Percentiles rank a stretch among this genome's conserved stretches.
Evolutionary conservation across 2,113 vertebrate species (phyloP).

Genomic region (Semnornis frantzii): DNA sequence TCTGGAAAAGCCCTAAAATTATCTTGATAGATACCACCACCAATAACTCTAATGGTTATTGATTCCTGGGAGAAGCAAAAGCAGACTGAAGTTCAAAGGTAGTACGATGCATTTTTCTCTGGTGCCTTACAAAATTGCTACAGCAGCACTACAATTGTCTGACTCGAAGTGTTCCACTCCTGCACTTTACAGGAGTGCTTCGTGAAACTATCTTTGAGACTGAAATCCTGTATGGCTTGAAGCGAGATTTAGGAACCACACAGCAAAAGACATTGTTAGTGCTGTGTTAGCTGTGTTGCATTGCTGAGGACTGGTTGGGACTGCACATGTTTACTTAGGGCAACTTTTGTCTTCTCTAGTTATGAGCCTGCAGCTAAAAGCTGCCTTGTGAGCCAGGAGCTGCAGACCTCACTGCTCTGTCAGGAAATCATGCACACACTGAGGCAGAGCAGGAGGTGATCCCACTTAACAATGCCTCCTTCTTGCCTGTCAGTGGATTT

Average conservation of each 20-base stretch:
- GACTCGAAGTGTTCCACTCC: not conserved
- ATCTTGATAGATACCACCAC: not conserved
- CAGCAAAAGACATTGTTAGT: not conserved
- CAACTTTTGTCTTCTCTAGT: not conserved
- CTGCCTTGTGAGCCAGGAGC: not conserved
- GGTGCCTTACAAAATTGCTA: slow-evolving; percentile 46
- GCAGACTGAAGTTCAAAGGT: slow-evolving; percentile 43
- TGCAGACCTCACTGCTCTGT: not conserved
- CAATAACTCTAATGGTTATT: slow-evolving; percentile 41
- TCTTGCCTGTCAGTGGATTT: not conserved
- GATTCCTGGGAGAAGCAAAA: slow-evolving; percentile 29
- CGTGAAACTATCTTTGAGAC: not conserved
- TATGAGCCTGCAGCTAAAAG: not conserved
- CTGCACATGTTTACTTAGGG: not conserved
- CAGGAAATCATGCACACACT: not conserved
- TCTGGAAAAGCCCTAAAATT: slow-evolving; percentile 26
- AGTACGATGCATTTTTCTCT: slow-evolving; percentile 38
- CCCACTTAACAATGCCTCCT: not conserved
- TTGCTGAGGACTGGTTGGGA: not conserved
- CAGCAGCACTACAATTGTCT: not conserved
- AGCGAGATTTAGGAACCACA: not conserved
- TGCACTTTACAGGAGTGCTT: not conserved
- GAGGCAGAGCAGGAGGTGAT: not conserved
- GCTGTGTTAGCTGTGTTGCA: not conserved
- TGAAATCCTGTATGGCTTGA: not conserved